phyloP scores from a whole-genome alignment of 2,113 vertebrate genomes.

The Dunckerocampus dactyliophorus region DNA sequence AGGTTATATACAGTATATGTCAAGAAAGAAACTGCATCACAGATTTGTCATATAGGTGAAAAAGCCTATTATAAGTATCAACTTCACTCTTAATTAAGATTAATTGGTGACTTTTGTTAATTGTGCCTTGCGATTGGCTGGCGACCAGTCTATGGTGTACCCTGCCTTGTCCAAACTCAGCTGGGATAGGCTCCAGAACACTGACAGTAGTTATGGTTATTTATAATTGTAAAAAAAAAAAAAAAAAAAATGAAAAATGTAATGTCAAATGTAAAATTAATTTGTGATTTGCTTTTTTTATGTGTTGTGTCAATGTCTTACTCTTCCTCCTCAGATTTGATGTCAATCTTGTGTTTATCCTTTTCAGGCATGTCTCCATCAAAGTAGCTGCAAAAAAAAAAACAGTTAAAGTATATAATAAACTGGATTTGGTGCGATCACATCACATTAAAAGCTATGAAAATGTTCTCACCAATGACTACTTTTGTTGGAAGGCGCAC shows the following conservation, averaged over 20 bases:
- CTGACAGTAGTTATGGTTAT: too few relatives aligned
- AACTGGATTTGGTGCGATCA: background rate
- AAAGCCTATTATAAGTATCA: too few relatives aligned
- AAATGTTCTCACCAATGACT: slow-evolving; percentile 62
- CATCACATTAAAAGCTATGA: background rate
- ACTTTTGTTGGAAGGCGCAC: slow-evolving; percentile 15
- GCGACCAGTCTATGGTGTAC: too few relatives aligned
- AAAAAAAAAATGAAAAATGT: background rate
- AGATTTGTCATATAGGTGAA: too few relatives aligned
- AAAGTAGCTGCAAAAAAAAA: slow-evolving; percentile 65
- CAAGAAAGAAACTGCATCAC: too few relatives aligned
- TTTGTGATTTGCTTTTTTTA: slow-evolving; percentile 17
- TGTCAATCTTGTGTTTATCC: slow-evolving; percentile 34
- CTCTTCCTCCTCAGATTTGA: slow-evolving; percentile 51
- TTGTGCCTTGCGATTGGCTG: too few relatives aligned
- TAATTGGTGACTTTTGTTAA: too few relatives aligned
- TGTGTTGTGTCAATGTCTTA: slow-evolving; percentile 19
- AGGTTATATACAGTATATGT: too few relatives aligned
- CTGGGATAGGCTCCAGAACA: too few relatives aligned
- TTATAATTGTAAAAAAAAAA: too few relatives aligned
- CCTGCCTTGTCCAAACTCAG: too few relatives aligned
- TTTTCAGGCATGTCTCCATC: slow-evolving; percentile 68
- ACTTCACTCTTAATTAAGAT: too few relatives aligned
- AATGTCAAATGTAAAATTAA: background rate
- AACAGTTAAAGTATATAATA: slow-evolving; percentile 5